phyloP scores from a whole-genome alignment of 2,888 invertebrate genomes.

The Aspidiotus destructor region DNA sequence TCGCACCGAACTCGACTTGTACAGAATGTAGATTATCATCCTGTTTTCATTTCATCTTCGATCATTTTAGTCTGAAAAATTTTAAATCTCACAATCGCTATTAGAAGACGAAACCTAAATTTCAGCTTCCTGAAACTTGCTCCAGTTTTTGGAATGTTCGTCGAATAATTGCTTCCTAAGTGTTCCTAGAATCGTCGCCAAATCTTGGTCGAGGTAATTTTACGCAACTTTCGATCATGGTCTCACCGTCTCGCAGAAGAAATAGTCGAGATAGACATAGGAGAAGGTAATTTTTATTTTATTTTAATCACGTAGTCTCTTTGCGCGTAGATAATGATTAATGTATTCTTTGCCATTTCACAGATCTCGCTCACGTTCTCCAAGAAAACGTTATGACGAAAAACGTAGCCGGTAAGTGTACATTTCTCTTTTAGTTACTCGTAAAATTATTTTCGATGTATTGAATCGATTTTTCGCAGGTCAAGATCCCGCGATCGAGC shows the following conservation, averaged over 20 bases:
- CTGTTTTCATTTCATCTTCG: too few species aligned
- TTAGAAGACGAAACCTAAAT: too few species aligned
- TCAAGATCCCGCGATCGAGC: slow-evolving; percentile 32
- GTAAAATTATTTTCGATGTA: background rate
- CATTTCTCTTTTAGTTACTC: background rate
- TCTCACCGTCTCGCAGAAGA: slow-evolving; percentile 17
- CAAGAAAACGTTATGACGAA: slow-evolving; percentile 36
- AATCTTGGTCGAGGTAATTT: too few species aligned
- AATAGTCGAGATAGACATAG: slow-evolving; percentile 24
- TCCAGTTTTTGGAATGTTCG: too few species aligned
- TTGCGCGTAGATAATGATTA: background rate
- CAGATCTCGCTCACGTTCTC: slow-evolving; percentile 38
- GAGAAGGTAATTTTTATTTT: slow-evolving; percentile 17
- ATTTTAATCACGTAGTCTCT: background rate
- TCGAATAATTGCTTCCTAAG: too few species aligned
- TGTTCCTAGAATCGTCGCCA: too few species aligned
- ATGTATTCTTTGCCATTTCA: background rate
- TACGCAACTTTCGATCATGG: too few species aligned
- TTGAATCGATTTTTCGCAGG: slow-evolving; percentile 19
- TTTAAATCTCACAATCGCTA: too few species aligned
- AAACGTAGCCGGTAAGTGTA: slow-evolving; percentile 16
- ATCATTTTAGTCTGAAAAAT: too few species aligned
- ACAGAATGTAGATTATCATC: too few species aligned
- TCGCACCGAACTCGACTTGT: too few species aligned
- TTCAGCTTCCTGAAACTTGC: too few species aligned